Evolutionary conservation across 1,140 invertebrate genomes (phyloP).

Genomic region (Limonius californicus): DNA sequence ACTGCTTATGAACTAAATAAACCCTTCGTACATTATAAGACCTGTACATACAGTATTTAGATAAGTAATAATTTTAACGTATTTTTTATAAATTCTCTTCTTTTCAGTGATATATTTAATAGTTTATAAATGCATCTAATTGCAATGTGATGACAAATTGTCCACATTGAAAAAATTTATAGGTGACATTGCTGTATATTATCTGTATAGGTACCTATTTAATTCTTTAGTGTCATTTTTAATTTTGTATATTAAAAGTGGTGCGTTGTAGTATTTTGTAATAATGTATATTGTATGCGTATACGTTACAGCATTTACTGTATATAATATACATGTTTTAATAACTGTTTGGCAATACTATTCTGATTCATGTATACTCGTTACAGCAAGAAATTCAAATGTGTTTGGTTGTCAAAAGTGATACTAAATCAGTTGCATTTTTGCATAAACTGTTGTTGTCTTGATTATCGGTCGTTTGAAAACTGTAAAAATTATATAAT

Average conservation of each 20-base stretch:
- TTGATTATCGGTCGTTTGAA: no score
- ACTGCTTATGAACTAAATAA: background rate
- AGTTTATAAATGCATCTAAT: no score
- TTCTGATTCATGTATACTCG: no score
- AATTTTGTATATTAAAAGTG: slow-evolving; percentile 23
- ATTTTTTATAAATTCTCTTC: background rate
- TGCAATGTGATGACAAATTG: no score
- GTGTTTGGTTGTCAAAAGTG: no score
- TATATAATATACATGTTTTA: slow-evolving; percentile 25
- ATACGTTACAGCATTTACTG: slow-evolving; percentile 21
- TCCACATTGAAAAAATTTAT: background rate
- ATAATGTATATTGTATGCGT: slow-evolving; percentile 29
- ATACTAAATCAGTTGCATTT: no score
- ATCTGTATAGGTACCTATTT: slow-evolving; percentile 19
- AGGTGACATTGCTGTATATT: slow-evolving; percentile 14
- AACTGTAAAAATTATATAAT: no score
- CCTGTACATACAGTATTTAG: background rate
- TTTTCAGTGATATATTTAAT: background rate
- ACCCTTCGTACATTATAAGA: background rate
- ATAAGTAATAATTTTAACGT: background rate
- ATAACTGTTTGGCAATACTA: slow-evolving; percentile 16
- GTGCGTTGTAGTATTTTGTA: slow-evolving; percentile 25
- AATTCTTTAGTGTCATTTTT: slow-evolving; percentile 13
- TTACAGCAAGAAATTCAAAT: no score
- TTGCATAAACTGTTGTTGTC: no score